phyloP scores from a whole-genome alignment of 2,888 invertebrate genomes.

The Leptinotarsa tumamoca region DNA sequence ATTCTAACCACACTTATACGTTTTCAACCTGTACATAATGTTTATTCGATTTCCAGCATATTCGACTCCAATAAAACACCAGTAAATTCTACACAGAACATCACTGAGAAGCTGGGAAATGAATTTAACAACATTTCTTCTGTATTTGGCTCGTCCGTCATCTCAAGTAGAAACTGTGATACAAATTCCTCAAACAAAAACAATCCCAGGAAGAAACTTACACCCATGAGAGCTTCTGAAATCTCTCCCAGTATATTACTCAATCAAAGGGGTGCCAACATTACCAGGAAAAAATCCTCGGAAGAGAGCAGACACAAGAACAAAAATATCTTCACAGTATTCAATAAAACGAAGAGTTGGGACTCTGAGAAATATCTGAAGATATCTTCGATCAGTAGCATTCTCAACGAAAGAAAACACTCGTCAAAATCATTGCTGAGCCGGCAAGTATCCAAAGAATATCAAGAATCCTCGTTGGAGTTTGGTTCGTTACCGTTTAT shows the following conservation, averaged over 20 bases:
- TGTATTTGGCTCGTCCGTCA: not conserved
- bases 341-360: slow-evolving; percentile 43
- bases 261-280: slow-evolving; percentile 36
- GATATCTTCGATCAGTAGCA: slow-evolving; percentile 46
- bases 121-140: slow-evolving; percentile 7
- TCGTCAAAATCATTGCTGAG: slow-evolving; percentile 40
- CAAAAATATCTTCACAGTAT: slow-evolving; percentile 40
- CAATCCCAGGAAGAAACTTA: slow-evolving; percentile 44
- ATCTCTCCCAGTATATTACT: slow-evolving; percentile 40
- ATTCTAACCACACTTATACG: no score
- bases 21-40: not conserved
- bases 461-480: slow-evolving; percentile 46
- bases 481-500: slow-evolving; percentile 59
- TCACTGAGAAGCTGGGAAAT: slow-evolving; percentile 23
- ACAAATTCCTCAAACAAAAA: slow-evolving; percentile 19
- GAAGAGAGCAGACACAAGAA: slow-evolving; percentile 25
- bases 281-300: slow-evolving; percentile 23
- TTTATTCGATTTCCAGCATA: slow-evolving; percentile 30
- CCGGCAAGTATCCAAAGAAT: slow-evolving; percentile 40
- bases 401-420: slow-evolving; percentile 40
- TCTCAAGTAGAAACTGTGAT: slow-evolving; percentile 30
- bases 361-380: slow-evolving; percentile 49
- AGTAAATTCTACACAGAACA: slow-evolving; percentile 36
- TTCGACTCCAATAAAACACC: slow-evolving; percentile 33
- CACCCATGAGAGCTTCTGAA: slow-evolving; percentile 50